A percentile compares a stretch with the other conserved stretches of the same genome.
Evolutionary conservation across 1,140 invertebrate genomes (phyloP).

Genomic region (Lepeophtheirus salmonis): DNA sequence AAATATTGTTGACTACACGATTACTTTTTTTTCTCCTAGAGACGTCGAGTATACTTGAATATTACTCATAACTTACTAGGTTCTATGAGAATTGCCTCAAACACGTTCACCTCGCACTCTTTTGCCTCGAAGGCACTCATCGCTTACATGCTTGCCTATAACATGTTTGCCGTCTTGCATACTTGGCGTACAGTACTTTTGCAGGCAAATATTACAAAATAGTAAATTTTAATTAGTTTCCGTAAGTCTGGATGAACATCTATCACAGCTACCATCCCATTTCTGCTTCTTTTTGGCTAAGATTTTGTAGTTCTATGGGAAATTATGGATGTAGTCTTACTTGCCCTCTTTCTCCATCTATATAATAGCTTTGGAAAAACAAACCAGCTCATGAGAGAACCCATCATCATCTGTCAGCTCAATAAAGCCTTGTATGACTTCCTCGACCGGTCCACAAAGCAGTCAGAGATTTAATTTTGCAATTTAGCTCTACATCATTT

Average conservation of each 20-base stretch:
- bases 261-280: neutral
- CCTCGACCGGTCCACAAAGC: neutral
- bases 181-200: too few species aligned
- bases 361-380: neutral
- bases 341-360: neutral
- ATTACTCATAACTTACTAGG: too few species aligned
- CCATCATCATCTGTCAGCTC: neutral
- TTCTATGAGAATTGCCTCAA: too few species aligned
- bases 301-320: neutral
- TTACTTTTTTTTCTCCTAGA: too few species aligned
- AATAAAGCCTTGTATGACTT: neutral
- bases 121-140: too few species aligned
- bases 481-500: neutral
- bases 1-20: too few species aligned
- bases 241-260: neutral
- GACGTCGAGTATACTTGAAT: too few species aligned
- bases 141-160: too few species aligned
- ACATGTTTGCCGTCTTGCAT: too few species aligned
- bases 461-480: neutral
- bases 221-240: too few species aligned
- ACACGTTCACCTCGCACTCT: too few species aligned
- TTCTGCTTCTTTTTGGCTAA: neutral
- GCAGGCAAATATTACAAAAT: too few species aligned
- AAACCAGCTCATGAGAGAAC: neutral
- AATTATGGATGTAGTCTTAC: neutral